phyloP scores from a whole-genome alignment of 2,797 vertebrate species.

The Apodemus agrarius region DNA sequence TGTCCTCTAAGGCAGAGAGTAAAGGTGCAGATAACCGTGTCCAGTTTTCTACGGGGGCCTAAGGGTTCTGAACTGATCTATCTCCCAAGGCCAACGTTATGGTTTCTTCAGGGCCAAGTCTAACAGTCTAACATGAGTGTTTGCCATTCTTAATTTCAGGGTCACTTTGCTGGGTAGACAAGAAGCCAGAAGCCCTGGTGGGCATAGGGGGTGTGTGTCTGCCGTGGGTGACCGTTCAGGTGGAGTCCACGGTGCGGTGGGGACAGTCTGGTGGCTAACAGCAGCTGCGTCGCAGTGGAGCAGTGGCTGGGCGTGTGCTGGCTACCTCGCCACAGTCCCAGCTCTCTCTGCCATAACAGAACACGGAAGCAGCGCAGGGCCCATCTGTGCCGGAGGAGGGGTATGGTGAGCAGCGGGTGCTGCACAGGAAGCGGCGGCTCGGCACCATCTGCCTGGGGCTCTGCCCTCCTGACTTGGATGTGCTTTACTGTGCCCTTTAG shows the following conservation, averaged over 20 bases:
- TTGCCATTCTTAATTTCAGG: accelerated
- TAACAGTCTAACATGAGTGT: accelerated
- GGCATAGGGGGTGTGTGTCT: neutral
- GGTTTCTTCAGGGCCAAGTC: neutral
- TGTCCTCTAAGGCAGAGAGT: neutral
- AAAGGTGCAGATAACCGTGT: neutral
- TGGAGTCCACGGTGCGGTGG: accelerated
- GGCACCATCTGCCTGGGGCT: neutral
- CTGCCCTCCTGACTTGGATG: neutral
- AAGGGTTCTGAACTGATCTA: neutral
- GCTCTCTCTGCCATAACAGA: neutral
- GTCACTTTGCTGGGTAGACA: neutral
- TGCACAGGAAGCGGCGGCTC: accelerated
- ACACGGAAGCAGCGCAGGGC: neutral
- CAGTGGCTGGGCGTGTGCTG: neutral
- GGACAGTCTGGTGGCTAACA: neutral
- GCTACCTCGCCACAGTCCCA: neutral
- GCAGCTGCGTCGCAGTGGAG: too few species aligned
- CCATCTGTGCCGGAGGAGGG: neutral
- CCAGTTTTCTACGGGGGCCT: neutral
- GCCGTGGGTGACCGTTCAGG: neutral
- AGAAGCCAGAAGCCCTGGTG: neutral
- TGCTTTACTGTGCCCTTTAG: neutral
- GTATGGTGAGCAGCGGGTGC: neutral
- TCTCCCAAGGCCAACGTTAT: neutral